A percentile compares a stretch with the other conserved stretches of the same genome.
Conservation (phyloP, 2,888 invertebrate species). For the Acanthosoma haemorrhoidale region DNA sequence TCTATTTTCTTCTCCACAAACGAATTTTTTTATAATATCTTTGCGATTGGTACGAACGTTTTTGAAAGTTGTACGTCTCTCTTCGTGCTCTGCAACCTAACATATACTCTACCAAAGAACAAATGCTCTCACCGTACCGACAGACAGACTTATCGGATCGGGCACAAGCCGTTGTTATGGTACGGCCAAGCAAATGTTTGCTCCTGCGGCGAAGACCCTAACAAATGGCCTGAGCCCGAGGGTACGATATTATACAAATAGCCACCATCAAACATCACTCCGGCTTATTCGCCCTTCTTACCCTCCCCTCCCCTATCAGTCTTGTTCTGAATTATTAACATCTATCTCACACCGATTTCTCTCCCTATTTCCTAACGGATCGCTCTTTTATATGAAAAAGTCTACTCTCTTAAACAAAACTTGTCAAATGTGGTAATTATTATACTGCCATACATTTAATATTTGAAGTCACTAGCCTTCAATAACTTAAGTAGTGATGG, state of each 20-base stretch:
- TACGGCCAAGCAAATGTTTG: neutral
- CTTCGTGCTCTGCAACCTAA: neutral
- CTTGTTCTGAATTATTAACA: neutral
- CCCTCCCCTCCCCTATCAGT: neutral
- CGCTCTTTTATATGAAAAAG: neutral
- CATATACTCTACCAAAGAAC: neutral
- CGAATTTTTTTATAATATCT: no score
- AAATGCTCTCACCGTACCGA: neutral
- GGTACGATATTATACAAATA: constrained; percentile 19
- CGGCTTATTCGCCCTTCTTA: neutral
- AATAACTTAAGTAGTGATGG: no score
- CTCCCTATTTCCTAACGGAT: neutral
- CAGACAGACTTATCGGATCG: neutral
- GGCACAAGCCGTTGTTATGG: neutral
- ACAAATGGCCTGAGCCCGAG: neutral
- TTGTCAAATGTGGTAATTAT: no score
- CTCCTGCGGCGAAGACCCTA: neutral
- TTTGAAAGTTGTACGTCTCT: no score
- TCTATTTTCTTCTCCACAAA: no score
- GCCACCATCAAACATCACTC: neutral
- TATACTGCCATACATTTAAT: no score
- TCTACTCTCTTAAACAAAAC: neutral
- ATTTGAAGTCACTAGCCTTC: no score
- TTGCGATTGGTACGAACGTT: no score
- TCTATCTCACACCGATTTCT: neutral